Evolutionary conservation across 2,888 invertebrate genomes (phyloP).

Genomic region (Flabesymbios commensalis): DNA sequence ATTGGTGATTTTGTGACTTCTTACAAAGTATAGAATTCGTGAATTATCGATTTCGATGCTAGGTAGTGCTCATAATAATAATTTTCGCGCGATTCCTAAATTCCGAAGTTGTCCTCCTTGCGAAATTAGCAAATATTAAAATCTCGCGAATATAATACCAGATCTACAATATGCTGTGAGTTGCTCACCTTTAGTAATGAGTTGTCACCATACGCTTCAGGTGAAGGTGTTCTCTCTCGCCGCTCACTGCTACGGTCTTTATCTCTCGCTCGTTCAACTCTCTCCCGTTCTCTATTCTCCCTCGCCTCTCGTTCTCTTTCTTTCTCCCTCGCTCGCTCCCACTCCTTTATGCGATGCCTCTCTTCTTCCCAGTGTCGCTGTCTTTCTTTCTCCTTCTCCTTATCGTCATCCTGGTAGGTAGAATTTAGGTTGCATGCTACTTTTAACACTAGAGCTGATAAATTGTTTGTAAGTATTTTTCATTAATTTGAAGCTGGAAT

Average conservation of each 20-base stretch:
- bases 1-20: too few species aligned
- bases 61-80: too few species aligned
- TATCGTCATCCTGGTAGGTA: constrained; percentile 30
- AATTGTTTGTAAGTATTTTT: background rate
- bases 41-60: too few species aligned
- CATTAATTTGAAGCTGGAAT: too few species aligned
- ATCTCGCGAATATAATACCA: too few species aligned
- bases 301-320: constrained; percentile 5
- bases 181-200: background rate
- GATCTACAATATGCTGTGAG: background rate
- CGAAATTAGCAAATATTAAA: too few species aligned
- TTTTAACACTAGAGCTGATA: too few species aligned
- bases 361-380: constrained; percentile 25
- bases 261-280: constrained; percentile 18
- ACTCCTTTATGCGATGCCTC: constrained; percentile 23
- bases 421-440: too few species aligned
- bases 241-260: constrained; percentile 13
- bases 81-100: too few species aligned
- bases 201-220: background rate
- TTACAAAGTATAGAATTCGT: too few species aligned
- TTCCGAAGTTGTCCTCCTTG: background rate
- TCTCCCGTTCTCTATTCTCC: constrained; percentile 13
- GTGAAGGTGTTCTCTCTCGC: constrained; percentile 6
- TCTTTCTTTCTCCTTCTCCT: constrained; percentile 23
- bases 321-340: constrained; percentile 25